Conservation (phyloP, 2,113 vertebrate genomes). For the Solea senegalensis region DNA sequence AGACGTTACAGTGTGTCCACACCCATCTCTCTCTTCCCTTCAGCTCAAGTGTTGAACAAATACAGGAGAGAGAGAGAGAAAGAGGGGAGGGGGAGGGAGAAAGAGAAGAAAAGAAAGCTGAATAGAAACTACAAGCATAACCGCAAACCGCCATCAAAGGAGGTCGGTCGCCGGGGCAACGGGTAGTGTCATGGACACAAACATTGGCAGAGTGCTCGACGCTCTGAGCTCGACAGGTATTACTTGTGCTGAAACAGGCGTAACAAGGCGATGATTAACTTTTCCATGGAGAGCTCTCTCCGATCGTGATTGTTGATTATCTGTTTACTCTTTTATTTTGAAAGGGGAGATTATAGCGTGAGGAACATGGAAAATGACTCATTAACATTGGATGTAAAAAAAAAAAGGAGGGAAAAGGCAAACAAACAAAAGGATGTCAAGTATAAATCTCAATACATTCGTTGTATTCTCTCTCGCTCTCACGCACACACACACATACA, state of each 20-base stretch:
- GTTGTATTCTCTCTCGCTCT: slow-evolving; percentile 30
- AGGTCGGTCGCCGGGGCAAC: slow-evolving; percentile 45
- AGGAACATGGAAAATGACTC: slow-evolving; percentile 1
- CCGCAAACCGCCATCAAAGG: slow-evolving; percentile 30
- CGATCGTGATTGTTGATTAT: slow-evolving; percentile 17
- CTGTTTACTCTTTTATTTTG: not conserved
- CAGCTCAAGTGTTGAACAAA: slow-evolving; percentile 40
- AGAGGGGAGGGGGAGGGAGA: not conserved
- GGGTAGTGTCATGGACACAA: slow-evolving; percentile 52
- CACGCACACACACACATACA: slow-evolving; percentile 34
- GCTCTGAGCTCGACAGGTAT: slow-evolving; percentile 38
- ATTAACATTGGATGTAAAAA: slow-evolving; percentile 39
- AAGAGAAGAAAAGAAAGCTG: not conserved
- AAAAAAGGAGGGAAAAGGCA: not conserved
- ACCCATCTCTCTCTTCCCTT: not conserved
- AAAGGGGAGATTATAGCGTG: slow-evolving; percentile 20
- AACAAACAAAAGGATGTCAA: slow-evolving; percentile 43
- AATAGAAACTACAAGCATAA: slow-evolving; percentile 30
- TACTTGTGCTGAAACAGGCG: slow-evolving; percentile 37
- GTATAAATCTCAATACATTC: slow-evolving; percentile 77
- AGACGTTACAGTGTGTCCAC: not conserved
- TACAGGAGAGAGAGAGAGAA: not conserved
- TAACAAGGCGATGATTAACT: slow-evolving; percentile 35
- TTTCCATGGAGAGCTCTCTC: slow-evolving; percentile 37
- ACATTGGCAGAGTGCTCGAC: slow-evolving; percentile 47